These are phyloP conservation scores for Drosophila suzukii DNA, from an alignment of 1,140 invertebrate species.

Conservation along the genomic window DNA sequence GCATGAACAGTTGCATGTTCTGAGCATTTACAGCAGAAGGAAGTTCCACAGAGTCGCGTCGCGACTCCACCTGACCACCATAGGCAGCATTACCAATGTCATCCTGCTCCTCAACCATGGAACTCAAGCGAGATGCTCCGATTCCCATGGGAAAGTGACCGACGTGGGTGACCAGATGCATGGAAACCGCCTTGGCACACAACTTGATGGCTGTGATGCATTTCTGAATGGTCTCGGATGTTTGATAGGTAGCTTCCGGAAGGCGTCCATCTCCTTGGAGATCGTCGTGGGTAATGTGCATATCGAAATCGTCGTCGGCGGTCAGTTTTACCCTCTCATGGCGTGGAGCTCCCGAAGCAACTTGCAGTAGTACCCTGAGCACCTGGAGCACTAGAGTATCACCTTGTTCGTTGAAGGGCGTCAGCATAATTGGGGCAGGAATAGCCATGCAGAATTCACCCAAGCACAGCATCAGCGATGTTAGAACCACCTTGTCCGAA, in stretches of 20 bases:
- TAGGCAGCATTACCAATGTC: slow-evolving; percentile 86
- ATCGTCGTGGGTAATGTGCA: slow-evolving; percentile 89
- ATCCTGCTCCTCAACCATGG: slow-evolving; percentile 95
- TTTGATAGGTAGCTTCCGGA: slow-evolving; percentile 79
- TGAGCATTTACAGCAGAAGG: slow-evolving; percentile 88
- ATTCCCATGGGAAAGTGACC: slow-evolving; percentile 96
- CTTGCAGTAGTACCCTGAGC: slow-evolving; percentile 85
- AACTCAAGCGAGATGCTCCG: slow-evolving; percentile 90
- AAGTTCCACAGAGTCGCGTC: slow-evolving; percentile 74
- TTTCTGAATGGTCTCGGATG: slow-evolving; percentile 84
- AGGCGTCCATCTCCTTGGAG: slow-evolving; percentile 84
- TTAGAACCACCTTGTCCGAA: slow-evolving; percentile 90
- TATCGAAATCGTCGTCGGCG: slow-evolving; percentile 88
- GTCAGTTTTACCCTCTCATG: slow-evolving; percentile 80
- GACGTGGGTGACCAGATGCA: slow-evolving; percentile 94
- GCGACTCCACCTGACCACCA: slow-evolving; percentile 39
- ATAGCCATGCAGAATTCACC: slow-evolving; percentile 95
- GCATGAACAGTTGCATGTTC: slow-evolving; percentile 94
- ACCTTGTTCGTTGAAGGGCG: slow-evolving; percentile 83
- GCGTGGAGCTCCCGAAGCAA: slow-evolving; percentile 83
- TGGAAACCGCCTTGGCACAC: slow-evolving; percentile 89
- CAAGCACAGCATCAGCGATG: slow-evolving; percentile 94
- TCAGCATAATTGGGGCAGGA: slow-evolving; percentile 65
- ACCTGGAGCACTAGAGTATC: slow-evolving; percentile 87
- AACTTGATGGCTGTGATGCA: slow-evolving; percentile 87